These are phyloP conservation scores for Ictalurus punctatus DNA, from an alignment of 2,113 vertebrate species.

Conservation along the genomic window DNA sequence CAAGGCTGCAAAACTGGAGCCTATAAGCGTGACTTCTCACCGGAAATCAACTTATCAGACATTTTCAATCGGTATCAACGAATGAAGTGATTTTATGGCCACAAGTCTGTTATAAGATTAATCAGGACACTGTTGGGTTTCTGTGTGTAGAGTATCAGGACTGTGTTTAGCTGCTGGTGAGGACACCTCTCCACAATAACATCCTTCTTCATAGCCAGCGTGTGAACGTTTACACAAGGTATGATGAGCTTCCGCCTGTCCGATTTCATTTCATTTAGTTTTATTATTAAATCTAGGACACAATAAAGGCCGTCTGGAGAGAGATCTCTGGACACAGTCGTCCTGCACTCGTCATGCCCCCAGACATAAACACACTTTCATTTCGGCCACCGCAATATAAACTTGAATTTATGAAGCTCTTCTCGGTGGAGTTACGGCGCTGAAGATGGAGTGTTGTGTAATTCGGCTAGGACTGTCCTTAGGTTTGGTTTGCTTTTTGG, in stretches of 20 bases:
- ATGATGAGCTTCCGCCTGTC: neutral
- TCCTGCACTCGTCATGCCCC: neutral
- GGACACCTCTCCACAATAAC: too few relatives aligned
- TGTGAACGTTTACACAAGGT: neutral
- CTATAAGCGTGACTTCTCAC: neutral
- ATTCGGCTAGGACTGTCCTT: neutral
- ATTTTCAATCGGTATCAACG: too few relatives aligned
- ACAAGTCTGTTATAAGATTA: too few relatives aligned
- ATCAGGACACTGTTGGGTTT: too few relatives aligned
- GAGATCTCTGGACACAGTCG: neutral
- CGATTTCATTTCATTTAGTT: neutral
- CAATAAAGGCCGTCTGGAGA: slow-evolving; percentile 2
- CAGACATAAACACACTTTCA: slow-evolving; percentile 18
- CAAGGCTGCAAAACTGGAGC: neutral
- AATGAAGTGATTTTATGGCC: too few relatives aligned
- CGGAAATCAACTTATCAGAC: too few relatives aligned
- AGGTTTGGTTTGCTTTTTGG: neutral
- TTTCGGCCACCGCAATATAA: neutral
- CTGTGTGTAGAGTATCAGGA: too few relatives aligned
- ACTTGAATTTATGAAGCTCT: neutral
- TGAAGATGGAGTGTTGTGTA: neutral
- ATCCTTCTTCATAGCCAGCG: too few relatives aligned
- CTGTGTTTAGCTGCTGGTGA: too few relatives aligned
- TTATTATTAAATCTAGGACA: slow-evolving; percentile 5
- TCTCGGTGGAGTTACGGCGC: neutral